Conservation (phyloP, 1,140 invertebrate genomes). For the Halesus radiatus region DNA sequence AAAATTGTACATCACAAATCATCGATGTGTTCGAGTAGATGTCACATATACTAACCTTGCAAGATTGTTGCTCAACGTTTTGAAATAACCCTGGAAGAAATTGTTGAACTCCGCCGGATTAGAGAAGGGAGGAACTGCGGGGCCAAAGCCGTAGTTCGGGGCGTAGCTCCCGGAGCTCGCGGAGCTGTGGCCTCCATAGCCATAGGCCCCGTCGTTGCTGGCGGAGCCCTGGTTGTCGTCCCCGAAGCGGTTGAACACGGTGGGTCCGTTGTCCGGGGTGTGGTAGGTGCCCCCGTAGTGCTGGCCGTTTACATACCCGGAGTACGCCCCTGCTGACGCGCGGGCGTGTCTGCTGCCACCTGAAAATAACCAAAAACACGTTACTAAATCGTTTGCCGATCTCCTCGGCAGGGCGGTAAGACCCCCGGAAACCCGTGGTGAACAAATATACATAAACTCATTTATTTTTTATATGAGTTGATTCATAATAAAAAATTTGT, state of each 20-base stretch:
- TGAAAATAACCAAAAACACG: constrained; percentile 13
- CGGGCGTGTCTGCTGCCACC: constrained; percentile 17
- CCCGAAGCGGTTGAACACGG: constrained; percentile 54
- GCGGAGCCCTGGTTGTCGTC: constrained; percentile 26
- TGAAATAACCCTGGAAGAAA: constrained; percentile 55
- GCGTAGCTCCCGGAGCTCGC: constrained; percentile 24
- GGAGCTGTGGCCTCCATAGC: background rate
- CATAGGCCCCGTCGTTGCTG: background rate
- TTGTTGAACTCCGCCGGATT: constrained; percentile 50
- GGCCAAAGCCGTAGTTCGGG: constrained; percentile 35
- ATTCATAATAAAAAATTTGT: no score
- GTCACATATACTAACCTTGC: constrained; percentile 43
- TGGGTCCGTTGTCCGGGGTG: constrained; percentile 46
- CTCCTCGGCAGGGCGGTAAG: no score
- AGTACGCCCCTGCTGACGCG: constrained; percentile 48
- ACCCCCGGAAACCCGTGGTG: no score
- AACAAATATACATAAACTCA: no score
- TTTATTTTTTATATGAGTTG: no score
- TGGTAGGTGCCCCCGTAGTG: constrained; percentile 51
- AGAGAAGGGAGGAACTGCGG: constrained; percentile 43
- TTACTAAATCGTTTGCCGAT: no score
- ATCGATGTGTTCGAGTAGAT: no score
- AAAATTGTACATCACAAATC: no score
- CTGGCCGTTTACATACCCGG: constrained; percentile 49
- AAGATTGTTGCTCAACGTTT: constrained; percentile 49